Percentiles rank a stretch among this genome's conserved stretches.
Conservation (phyloP, 2,113 vertebrate genomes). For the Oryzias melastigma region DNA sequence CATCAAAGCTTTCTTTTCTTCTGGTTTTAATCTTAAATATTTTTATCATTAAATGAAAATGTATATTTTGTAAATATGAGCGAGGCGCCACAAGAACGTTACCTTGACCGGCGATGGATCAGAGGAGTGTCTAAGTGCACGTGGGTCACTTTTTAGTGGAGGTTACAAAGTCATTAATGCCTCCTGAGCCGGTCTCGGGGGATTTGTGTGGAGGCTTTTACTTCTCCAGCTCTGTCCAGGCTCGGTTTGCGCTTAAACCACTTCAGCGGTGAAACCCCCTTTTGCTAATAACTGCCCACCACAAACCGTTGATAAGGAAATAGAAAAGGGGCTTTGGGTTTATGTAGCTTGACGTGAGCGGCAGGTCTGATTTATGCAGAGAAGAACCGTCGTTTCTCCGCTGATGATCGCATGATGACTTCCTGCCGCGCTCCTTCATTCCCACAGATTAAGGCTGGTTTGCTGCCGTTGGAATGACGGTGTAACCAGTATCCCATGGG, state of each 20-base stretch:
- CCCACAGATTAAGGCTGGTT: conserved; percentile 26
- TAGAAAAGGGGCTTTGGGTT: conserved; percentile 46
- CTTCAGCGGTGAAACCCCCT: conserved; percentile 25
- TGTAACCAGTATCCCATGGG: conserved; percentile 42
- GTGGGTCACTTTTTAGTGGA: conserved; percentile 17
- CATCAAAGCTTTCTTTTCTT: no score
- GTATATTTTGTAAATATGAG: no score
- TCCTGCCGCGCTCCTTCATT: conserved; percentile 17
- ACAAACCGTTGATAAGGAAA: conserved; percentile 24
- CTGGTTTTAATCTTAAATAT: no score
- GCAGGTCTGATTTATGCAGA: neutral
- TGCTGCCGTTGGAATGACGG: conserved; percentile 38
- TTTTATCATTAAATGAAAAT: no score
- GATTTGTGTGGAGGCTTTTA: conserved; percentile 42
- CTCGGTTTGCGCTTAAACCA: conserved; percentile 50
- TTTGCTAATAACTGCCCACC: conserved; percentile 42
- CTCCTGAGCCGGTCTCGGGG: conserved; percentile 15
- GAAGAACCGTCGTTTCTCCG: neutral
- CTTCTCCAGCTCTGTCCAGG: conserved; percentile 14
- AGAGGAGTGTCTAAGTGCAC: neutral
- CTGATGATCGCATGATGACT: conserved; percentile 59
- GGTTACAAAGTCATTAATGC: conserved; percentile 37
- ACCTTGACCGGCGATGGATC: conserved; percentile 9
- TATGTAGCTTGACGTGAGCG: conserved; percentile 6
- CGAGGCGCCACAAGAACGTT: neutral